phyloP scores from a whole-genome alignment of 2,888 invertebrate genomes.

The Drosophila nr. perissopoda region DNA sequence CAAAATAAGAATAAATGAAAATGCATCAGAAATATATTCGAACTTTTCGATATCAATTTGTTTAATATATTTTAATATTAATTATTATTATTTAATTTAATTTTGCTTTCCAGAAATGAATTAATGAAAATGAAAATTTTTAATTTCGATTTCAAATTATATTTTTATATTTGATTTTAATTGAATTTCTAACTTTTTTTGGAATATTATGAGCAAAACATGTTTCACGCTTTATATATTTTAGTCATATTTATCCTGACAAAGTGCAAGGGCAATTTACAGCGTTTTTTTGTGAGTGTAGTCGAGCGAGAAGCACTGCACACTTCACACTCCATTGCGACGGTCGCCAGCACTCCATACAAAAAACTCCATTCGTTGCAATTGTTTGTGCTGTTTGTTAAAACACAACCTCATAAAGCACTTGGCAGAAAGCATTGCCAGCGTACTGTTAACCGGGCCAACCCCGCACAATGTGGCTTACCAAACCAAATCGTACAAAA shows the following conservation, averaged over 20 bases:
- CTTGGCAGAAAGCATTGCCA: slow-evolving; percentile 40
- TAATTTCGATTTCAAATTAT: background rate
- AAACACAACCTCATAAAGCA: slow-evolving; percentile 68
- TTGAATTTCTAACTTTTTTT: background rate
- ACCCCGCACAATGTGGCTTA: slow-evolving; percentile 17
- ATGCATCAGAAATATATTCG: background rate
- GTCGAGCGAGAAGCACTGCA: slow-evolving; percentile 22
- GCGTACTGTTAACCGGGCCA: slow-evolving; percentile 26
- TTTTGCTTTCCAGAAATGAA: background rate
- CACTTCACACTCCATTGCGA: slow-evolving; percentile 47
- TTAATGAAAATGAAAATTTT: background rate
- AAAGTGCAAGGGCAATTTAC: background rate
- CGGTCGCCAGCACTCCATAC: slow-evolving; percentile 55
- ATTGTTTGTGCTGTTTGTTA: slow-evolving; percentile 70
- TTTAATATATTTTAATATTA: too few relatives aligned
- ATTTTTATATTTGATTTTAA: background rate
- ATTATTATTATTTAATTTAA: background rate
- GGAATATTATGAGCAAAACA: background rate
- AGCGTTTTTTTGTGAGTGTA: slow-evolving; percentile 4
- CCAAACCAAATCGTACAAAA: slow-evolving; percentile 37
- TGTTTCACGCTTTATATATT: background rate
- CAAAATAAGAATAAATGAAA: background rate
- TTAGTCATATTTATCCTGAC: background rate
- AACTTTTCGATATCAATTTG: background rate
- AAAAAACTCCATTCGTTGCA: slow-evolving; percentile 67